These are phyloP conservation scores for Lepilemur septentrionalis DNA, from an alignment of 2,797 vertebrate genomes.

Conservation along the genomic window DNA sequence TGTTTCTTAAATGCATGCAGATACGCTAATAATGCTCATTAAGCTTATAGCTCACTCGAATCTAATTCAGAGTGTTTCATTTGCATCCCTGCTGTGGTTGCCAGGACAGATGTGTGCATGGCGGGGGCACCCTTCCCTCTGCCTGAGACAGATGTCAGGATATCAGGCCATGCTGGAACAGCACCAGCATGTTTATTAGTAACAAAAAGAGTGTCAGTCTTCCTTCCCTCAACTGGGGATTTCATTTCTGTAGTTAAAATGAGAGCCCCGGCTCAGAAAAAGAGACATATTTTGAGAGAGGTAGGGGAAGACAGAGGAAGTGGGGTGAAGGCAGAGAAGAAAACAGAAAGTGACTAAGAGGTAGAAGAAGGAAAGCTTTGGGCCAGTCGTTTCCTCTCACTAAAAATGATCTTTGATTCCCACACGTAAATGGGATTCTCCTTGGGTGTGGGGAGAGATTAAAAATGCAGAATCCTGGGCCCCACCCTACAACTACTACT, in stretches of 20 bases:
- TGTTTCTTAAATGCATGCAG: slow-evolving; percentile 47
- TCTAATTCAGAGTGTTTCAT: slow-evolving; percentile 55
- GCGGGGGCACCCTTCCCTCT: slow-evolving; percentile 11
- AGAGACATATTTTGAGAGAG: neutral
- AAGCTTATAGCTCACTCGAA: slow-evolving; percentile 6
- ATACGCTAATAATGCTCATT: slow-evolving; percentile 58
- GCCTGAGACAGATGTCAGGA: slow-evolving; percentile 35
- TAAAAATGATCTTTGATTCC: neutral
- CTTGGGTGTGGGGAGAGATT: neutral
- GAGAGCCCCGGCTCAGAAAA: neutral
- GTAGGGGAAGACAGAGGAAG: neutral
- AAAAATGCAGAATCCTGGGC: neutral
- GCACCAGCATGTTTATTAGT: neutral
- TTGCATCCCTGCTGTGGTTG: neutral
- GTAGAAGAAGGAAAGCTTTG: neutral
- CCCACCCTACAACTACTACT: neutral
- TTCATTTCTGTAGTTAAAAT: slow-evolving; percentile 41
- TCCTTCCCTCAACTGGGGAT: neutral
- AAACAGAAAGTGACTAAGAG: neutral
- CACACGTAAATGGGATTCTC: neutral
- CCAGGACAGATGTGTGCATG: slow-evolving; percentile 54
- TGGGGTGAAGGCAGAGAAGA: neutral
- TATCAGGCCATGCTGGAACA: fast-evolving
- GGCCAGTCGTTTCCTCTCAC: neutral
- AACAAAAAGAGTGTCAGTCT: neutral